A percentile compares a stretch with the other conserved stretches of the same genome.
Conservation (phyloP, 1,140 invertebrate genomes). For the Odontomachus brunneus region DNA sequence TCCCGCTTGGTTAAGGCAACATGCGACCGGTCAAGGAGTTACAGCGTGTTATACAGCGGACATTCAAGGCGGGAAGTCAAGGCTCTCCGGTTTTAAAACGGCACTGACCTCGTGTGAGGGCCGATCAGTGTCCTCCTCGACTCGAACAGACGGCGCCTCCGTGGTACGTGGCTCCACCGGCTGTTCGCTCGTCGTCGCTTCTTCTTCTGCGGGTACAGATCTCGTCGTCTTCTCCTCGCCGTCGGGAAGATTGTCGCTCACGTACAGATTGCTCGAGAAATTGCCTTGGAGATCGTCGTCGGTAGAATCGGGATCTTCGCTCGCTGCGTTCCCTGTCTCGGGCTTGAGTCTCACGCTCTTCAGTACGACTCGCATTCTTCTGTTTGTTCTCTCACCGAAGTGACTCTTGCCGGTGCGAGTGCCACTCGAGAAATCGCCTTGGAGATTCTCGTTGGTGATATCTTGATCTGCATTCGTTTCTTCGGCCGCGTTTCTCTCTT, state of each 20-base stretch:
- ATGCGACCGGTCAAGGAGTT: conserved; percentile 46
- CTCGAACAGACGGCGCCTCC: conserved; percentile 26
- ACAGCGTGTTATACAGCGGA: conserved; percentile 27
- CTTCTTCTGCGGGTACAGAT: neutral
- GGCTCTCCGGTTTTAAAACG: conserved; percentile 54
- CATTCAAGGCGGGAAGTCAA: conserved; percentile 40
- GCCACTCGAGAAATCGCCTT: neutral
- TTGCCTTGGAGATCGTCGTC: neutral
- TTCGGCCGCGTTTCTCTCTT: neutral
- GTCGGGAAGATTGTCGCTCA: neutral
- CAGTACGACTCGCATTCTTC: conserved; percentile 21
- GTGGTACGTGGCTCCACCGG: neutral
- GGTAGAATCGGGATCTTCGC: neutral
- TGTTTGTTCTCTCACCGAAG: neutral
- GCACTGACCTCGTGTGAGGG: conserved; percentile 67
- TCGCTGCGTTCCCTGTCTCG: neutral
- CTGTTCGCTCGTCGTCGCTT: conserved; percentile 8
- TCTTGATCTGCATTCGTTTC: neutral
- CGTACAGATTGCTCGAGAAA: neutral
- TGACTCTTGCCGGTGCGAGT: neutral
- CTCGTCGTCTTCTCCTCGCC: neutral
- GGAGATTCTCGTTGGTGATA: no score
- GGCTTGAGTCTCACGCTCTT: conserved; percentile 3
- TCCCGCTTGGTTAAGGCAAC: conserved; percentile 43
- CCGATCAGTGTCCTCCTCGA: conserved; percentile 49